Evolutionary conservation across 2,888 invertebrate species (phyloP), one percentile per base, ranked within the genome.

Genomic region (Apamea crenata): DNA sequence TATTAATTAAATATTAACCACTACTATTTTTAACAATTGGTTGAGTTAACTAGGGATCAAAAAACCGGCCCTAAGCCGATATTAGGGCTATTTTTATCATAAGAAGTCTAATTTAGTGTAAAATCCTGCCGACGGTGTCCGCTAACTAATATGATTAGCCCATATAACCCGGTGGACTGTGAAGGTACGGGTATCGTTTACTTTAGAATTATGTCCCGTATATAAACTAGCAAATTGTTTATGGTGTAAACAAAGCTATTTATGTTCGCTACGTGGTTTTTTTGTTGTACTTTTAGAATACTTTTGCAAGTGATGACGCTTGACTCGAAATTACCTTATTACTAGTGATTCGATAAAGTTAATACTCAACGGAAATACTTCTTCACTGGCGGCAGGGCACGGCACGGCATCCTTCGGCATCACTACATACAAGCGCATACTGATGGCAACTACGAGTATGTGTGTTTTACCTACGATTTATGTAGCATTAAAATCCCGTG

Each of bases 61-160:
- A 40, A 7, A 40, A 7, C 40, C 40, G 40, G 40, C 40, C 40
- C 25, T 77, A 69, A 56, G 8, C 50, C 7, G n/a, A n/a, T 47
- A 12, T 25, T 21, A 21, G 21, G 14, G 16, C 4, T 80, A 80
- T 80, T 80, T 80, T 74, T 69, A 47, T 56, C 40, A 8, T 40
- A 47, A 74, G 53, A 81, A 85, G 72, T 83, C 76, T 85, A 83
- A 84, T 89, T 84, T 83, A 77, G 84, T 84, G 87, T 89, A 69
- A 81, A 88, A 85, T 81, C 71, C 80, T 74, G 71, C 40, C n/a
- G 71, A 63, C 44, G 40, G 74, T 68, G 32, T 68, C 47, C 29
- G 50, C 36, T 74, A 66, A 67, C 82, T 84, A 82, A 84, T 74
- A 73, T 84, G 72, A 87, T 86, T 82, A 86, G 67, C 53, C 73